Base-by-base conservation (phyloP, 1,140 invertebrate species). In the Drosophila funebris region DNA sequence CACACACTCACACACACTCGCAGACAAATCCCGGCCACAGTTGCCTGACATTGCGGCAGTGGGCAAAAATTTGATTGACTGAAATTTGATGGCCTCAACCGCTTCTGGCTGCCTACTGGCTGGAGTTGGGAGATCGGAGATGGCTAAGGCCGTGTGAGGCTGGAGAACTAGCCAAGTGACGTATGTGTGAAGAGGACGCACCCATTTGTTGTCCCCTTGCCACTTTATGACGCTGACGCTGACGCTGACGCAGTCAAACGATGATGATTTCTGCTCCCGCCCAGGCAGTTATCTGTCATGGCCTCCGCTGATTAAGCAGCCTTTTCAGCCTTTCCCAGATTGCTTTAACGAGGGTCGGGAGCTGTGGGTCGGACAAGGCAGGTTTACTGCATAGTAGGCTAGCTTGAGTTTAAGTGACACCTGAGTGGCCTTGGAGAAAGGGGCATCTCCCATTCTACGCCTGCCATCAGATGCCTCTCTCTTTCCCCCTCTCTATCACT, bases 61-160 rank as follows among this genome's bases (percentile, higher is more conserved):
- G 82, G 77, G 73, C 63, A 77, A 76, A 68, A 56, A 74, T 82
- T 85, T 76, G 82, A 78, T 85, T 85, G 82, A 85, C 82, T 85
- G 82, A 85, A 85, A 85, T 85, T 87, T 85, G 82, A 85, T 85
- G 82, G 82, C 81, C 82, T 79, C 70, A 70, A 78, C 61, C 69
- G 82, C 73, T 81, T 67, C 81, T 70, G 80, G 76, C 68, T 75
- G 58, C 29, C 37, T 57, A 24, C 14, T 16, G 33, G 31, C 37
- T 56, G 68, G 39, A 52, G 16, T 20, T 5, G 46, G 41, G 2
- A 22, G 44, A 7, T 13, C 1, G 6, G 11, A 9, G 44, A 2
- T 7, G 29, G 16, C 18, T 22, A 13, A 29, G 3, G 6, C 8
- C 3, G 14, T 4, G 8, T 29, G 6, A 60, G 43, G 58, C 7